Evolutionary conservation across 2,888 invertebrate genomes (phyloP), one percentile per base, ranked within the genome.

Genomic region (Ecliptopera silaceata): DNA sequence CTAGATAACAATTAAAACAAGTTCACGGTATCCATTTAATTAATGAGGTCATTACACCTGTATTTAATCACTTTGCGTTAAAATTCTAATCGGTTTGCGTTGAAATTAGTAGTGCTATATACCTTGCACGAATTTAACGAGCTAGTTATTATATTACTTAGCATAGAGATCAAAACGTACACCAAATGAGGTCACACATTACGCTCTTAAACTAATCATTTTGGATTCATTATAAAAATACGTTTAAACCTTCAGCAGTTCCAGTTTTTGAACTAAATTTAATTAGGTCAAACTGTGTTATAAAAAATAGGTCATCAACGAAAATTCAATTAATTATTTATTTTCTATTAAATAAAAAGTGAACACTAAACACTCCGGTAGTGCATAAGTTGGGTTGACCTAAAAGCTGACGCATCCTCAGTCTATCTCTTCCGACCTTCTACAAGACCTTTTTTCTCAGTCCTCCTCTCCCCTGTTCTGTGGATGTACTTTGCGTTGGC

Each of bases 41-140:
- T 64, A 66, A 66, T 64, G 64, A 58, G 66, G 66, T 64, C 64
- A 60, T 64, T 66, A 61, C 64, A 64, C 66, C 57, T 61, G 61
- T 31, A 43, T 47, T 31, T 61, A 52, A 55, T 61, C 47, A 55
- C 56, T 56, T 44, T 31, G 17, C 36, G 13, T 31, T 42, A 34
- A 42, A 34, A 45, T 39, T 15, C 20, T 20, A 20, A 20, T 20
- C 20, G 4, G 3, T 3, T 20, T 3, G 20, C 3, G 3, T 20
- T 20, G 4, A 20, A 26, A 26, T n/a, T n/a, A n/a, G n/a, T n/a
- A 6, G 36, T 46, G 15, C 10, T 46, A 38, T 36, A 34, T 36
- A 36, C 38, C 47, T 46, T 52, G 47, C 47, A 48, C 47, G 17
- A 52, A 34, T 17, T 50, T 15, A 46, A 29, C 29, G 4, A 34